Evolutionary conservation across 1,140 invertebrate species (phyloP).

Genomic region (Armadillidium nasatum): DNA sequence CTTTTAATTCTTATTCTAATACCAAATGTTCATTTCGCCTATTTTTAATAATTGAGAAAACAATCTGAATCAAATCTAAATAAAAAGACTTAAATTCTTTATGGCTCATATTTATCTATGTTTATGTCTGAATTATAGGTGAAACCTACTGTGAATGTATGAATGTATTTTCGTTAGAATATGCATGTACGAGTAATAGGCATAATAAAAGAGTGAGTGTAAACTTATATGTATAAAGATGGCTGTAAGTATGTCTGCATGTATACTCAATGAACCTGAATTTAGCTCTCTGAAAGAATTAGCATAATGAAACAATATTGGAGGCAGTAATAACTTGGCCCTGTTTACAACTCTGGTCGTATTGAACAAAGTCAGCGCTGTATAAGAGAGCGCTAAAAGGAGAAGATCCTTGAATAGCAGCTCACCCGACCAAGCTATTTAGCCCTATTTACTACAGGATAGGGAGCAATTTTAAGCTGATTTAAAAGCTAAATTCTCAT

Average conservation of each 20-base stretch:
- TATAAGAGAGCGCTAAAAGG: background rate
- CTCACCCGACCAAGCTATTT: background rate
- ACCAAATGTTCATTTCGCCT: too few relatives aligned
- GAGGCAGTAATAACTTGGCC: background rate
- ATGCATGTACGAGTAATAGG: too few relatives aligned
- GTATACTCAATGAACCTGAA: too few relatives aligned
- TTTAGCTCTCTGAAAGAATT: background rate
- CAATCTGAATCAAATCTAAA: background rate
- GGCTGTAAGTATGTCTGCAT: too few relatives aligned
- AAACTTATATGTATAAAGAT: too few relatives aligned
- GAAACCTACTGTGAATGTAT: too few relatives aligned
- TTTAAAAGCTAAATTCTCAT: background rate
- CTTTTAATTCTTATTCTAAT: too few relatives aligned
- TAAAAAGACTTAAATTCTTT: background rate
- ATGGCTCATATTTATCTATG: background rate
- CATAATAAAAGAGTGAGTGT: too few relatives aligned
- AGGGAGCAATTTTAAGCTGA: background rate
- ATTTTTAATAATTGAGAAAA: background rate
- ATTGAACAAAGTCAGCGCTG: background rate
- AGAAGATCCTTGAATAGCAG: background rate
- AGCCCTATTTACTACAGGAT: background rate
- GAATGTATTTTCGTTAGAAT: too few relatives aligned
- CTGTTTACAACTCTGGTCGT: background rate
- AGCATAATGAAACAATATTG: constrained; percentile 13
- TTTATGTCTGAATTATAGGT: too few relatives aligned